Conservation (phyloP, 2,888 invertebrate genomes). For the Nymphalis urticae region DNA sequence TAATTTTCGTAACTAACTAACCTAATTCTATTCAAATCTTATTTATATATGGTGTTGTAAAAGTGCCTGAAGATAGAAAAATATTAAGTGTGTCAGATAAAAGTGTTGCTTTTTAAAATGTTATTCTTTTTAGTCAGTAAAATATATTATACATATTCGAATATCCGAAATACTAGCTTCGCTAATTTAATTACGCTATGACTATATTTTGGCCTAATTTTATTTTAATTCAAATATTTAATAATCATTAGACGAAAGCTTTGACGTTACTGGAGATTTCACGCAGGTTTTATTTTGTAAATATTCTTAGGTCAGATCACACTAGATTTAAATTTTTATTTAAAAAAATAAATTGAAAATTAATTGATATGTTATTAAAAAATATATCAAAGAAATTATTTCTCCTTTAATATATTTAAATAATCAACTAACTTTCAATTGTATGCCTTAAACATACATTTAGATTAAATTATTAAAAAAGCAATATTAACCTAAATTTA, state of each 20-base stretch:
- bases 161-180: constrained; percentile 12
- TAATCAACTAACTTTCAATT: no score
- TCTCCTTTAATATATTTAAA: no score
- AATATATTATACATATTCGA: constrained; percentile 10
- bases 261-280: neutral
- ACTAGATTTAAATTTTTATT: neutral
- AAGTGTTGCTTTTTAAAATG: constrained; percentile 9
- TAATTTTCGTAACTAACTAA: neutral
- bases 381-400: neutral
- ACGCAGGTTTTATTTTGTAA: neutral
- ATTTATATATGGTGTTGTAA: constrained; percentile 18
- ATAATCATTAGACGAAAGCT: neutral
- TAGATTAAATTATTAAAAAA: no score
- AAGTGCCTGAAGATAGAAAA: constrained; percentile 19
- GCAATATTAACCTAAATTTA: no score
- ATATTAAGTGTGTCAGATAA: constrained; percentile 15
- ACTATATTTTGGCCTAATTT: constrained; percentile 25
- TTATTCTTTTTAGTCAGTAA: neutral
- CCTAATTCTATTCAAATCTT: constrained; percentile 7
- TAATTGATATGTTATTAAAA: neutral
- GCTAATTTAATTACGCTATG: constrained; percentile 8
- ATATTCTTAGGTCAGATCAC: neutral
- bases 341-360: neutral
- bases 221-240: neutral
- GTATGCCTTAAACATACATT: no score